Percentiles rank a stretch among this genome's conserved stretches.
These are phyloP conservation scores for Paramormyrops hopkinsi DNA, from an alignment of 2,797 vertebrate genomes.

Conservation along the genomic window DNA sequence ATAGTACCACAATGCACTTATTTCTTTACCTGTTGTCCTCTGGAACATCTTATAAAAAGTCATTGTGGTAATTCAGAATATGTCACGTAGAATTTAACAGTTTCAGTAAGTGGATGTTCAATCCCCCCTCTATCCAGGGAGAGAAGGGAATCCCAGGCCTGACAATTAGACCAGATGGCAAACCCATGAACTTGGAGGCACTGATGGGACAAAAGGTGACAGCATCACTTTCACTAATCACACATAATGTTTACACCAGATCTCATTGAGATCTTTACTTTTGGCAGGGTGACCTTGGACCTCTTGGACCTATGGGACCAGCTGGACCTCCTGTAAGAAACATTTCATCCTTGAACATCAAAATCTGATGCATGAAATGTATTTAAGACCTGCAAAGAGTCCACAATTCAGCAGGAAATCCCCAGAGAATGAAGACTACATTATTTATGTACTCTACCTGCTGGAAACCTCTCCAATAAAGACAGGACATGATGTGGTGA, in stretches of 20 bases:
- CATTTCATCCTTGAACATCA: background rate
- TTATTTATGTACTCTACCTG: background rate
- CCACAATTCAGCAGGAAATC: background rate
- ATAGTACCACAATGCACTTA: background rate
- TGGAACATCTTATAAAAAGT: background rate
- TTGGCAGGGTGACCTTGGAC: slow-evolving; percentile 60
- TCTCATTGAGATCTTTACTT: background rate
- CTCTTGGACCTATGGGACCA: slow-evolving; percentile 52
- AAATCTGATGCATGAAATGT: background rate
- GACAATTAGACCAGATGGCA: slow-evolving; percentile 70
- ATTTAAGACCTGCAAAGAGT: background rate
- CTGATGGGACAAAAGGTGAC: slow-evolving; percentile 52
- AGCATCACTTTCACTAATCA: background rate
- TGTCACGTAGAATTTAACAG: background rate
- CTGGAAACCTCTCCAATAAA: background rate
- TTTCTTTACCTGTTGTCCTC: background rate
- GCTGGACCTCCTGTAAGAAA: slow-evolving; percentile 60
- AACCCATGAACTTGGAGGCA: slow-evolving; percentile 44
- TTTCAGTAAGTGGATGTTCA: background rate
- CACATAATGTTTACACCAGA: background rate
- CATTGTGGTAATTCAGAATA: background rate
- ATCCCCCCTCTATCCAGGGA: slow-evolving; percentile 57
- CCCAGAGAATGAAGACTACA: background rate
- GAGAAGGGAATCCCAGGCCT: slow-evolving; percentile 84
- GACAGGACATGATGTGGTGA: background rate